Evolutionary conservation across 2,797 vertebrate species (phyloP), one percentile per base, ranked within the genome.

Genomic region (Potorous gilbertii): DNA sequence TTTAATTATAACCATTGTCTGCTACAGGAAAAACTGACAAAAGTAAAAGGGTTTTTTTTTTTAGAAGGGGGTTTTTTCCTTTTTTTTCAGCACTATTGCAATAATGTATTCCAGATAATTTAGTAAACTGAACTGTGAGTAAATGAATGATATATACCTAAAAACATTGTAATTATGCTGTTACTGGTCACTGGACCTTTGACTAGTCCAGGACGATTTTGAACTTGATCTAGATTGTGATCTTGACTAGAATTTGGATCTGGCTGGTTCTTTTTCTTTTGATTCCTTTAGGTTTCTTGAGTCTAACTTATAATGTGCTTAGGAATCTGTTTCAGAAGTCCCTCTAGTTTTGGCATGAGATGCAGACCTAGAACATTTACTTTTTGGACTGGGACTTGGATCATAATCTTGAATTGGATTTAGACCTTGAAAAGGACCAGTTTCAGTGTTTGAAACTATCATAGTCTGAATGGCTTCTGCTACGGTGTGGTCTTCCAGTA

Each of bases 141-240:
- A 98, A 98, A 98, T 98, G 98, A 98, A 98, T 98, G 96, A 98
- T 98, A 98, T 98, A 98, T 99, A 98, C 98, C 98, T 98, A 98
- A 98, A 98, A 97, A 94, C 98, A 98, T 98, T 97, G 98, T 98
- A 97, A 97, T 98, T 96, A 97, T 96, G 96, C 93, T 98, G 97
- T 98, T 99, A 99, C 98, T 99, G 99, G 97, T 99, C 99, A 98
- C 99, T 99, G 96, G 99, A 99, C 98, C 99, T 99, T 97, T 99
- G 99, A 97, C 99, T 99, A 96, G 99, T 99, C 99, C 99, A 99
- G 94, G 99, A 99, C 96, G 99, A 99, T 97, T 99, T 99, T 93
- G 99, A 99, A 97, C 99, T 98, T 98, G 99, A 99, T 97, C 99
- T 99, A 96, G 99, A 99, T 97, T 98, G 98, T 97, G 99, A 99